Evolutionary conservation across 2,113 vertebrate genomes (phyloP).

Genomic region (Glaucidium brasilianum): DNA sequence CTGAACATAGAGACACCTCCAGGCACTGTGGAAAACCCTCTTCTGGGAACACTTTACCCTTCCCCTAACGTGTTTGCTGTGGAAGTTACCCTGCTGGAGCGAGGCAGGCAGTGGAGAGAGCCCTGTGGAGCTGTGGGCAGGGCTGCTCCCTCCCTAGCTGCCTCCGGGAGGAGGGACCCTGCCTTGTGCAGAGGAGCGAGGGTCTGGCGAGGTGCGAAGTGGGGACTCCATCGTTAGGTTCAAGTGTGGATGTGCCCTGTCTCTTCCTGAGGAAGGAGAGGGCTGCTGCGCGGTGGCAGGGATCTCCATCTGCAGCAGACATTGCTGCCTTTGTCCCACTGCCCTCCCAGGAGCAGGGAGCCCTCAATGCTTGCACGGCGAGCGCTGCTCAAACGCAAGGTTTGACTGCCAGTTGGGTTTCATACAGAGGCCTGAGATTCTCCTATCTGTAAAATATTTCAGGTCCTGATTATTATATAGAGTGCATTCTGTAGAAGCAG

Average conservation of each 20-base stretch:
- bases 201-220: not conserved
- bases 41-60: not conserved
- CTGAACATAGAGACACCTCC: not conserved
- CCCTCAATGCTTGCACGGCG: accelerated
- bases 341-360: accelerated
- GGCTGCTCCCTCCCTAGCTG: not conserved
- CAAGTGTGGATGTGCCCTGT: too few relatives aligned
- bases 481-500: conserved; percentile 4
- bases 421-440: not conserved
- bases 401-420: not conserved
- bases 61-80: not conserved
- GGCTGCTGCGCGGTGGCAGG: accelerated
- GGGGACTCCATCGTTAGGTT: not conserved
- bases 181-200: accelerated
- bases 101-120: not conserved
- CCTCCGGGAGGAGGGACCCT: accelerated
- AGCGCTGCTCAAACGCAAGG: accelerated
- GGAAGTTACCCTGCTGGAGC: not conserved
- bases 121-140: not conserved
- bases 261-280: not conserved
- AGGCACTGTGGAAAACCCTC: not conserved
- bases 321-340: not conserved
- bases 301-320: not conserved
- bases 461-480: not conserved
- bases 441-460: not conserved